Conservation (phyloP, 2,888 invertebrate genomes). For the Drosophila picticornis region DNA sequence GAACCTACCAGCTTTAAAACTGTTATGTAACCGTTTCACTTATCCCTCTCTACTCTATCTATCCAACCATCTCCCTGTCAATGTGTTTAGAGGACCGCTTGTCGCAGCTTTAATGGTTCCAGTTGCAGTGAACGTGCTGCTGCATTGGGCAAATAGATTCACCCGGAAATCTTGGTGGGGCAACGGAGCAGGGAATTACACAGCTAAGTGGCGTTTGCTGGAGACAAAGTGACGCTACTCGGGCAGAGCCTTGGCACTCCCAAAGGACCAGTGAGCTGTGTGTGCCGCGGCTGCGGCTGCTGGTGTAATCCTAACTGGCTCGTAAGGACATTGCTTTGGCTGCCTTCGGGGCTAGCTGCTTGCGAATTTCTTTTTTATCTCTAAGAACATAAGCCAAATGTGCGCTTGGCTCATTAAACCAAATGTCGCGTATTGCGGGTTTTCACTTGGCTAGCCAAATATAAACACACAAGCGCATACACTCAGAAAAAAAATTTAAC, state of each 20-base stretch:
- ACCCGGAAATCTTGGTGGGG: not conserved
- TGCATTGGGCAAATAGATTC: constrained; percentile 31
- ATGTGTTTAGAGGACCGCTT: not conserved
- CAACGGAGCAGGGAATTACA: constrained; percentile 15
- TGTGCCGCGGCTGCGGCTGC: not conserved
- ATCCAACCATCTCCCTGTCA: not conserved
- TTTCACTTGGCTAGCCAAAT: constrained; percentile 30
- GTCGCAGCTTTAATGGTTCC: constrained; percentile 36
- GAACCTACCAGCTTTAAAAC: constrained; percentile 34
- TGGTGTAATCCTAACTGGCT: constrained; percentile 10
- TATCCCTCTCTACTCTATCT: not conserved
- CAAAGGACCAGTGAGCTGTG: constrained; percentile 44
- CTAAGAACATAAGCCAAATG: constrained; percentile 39
- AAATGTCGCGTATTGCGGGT: constrained; percentile 46
- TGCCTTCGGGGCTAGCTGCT: constrained; percentile 17
- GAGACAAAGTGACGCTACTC: constrained; percentile 57
- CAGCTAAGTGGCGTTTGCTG: constrained; percentile 21
- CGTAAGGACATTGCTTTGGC: constrained; percentile 32
- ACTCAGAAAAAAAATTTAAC: not conserved
- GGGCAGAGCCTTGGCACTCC: constrained; percentile 29
- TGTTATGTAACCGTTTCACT: constrained; percentile 33
- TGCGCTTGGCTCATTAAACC: constrained; percentile 62
- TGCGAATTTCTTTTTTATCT: constrained; percentile 16
- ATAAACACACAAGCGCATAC: constrained; percentile 7
- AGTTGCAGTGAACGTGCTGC: constrained; percentile 60